Evolutionary conservation across 2,797 vertebrate genomes (phyloP), one percentile per base, ranked within the genome.

Genomic region (Hephaestus fuliginosus): DNA sequence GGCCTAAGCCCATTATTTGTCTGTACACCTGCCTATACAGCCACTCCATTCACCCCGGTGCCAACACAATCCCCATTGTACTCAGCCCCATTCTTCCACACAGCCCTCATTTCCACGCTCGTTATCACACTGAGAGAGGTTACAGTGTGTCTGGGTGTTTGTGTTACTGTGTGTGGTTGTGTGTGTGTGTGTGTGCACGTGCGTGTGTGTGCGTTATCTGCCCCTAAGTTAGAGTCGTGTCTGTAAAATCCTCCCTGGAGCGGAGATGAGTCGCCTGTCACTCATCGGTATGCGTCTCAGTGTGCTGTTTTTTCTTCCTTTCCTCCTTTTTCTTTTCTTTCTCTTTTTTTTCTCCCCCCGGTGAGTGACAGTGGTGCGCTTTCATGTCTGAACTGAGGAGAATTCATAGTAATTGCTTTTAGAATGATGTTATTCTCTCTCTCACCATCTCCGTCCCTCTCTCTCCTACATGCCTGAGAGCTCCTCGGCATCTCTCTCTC

Each of bases 331-430:
- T 84, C 78, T 84, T 84, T 88, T 76, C 60, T 77, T 62, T 77
- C 61, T 60, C 25, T 66, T 62, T 67, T 69, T 70, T 53, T 3
- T 7, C 57, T 1, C 39, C 70, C 76, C 57, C n/a, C 17, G 61
- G 82, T 95, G 93, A 95, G 91, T 95, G 95, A 94, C 93, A 94
- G 93, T 90, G 90, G 81, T 88, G 86, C 63, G 84, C 95, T 95
- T 95, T 95, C 93, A 95, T 93, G 94, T 95, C 92, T 95, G 93
- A 95, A 94, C 93, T 95, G 94, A 95, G 92, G 94, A 95, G 91
- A 95, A 95, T 95, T 95, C 95, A 93, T 90, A 91, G 93, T 95
- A 95, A 95, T 95, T 95, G 94, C 94, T 95, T 95, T 95, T 94
- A 94, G 93, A 95, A 94, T 92, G 88, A 93, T 93, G 93, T 94